Percentiles rank a stretch among this genome's conserved stretches.
phyloP scores from a whole-genome alignment of 2,113 vertebrate genomes.

The Sceloporus undulatus region DNA sequence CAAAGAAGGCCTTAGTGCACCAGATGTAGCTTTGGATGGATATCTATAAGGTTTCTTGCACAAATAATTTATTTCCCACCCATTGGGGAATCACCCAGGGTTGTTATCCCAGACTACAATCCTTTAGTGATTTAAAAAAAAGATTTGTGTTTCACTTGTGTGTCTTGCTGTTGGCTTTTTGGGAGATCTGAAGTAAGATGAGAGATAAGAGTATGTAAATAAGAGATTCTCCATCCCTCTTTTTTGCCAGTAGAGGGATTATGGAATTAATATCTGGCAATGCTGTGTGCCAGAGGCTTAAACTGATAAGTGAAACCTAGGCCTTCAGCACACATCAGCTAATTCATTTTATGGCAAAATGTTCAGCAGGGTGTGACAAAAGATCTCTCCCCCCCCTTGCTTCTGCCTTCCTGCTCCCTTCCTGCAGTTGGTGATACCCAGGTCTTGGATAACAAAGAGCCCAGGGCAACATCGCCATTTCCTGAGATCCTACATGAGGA shows the following conservation, averaged over 20 bases:
- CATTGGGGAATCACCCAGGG: background rate
- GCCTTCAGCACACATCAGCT: background rate
- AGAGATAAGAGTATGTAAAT: background rate
- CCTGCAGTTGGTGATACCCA: background rate
- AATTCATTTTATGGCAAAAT: background rate
- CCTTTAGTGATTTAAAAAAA: no score
- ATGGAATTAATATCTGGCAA: background rate
- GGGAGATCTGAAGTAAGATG: background rate
- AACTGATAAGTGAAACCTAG: background rate
- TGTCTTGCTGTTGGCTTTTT: background rate
- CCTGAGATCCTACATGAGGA: no score
- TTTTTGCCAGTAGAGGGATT: background rate
- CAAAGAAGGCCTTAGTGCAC: no score
- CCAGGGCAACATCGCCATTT: no score
- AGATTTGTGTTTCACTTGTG: background rate
- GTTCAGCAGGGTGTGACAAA: constrained; percentile 1
- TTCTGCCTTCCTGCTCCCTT: background rate
- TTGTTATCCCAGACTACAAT: background rate
- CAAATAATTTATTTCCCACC: no score
- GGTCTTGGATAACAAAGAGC: no score
- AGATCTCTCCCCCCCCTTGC: background rate
- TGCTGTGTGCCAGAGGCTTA: background rate
- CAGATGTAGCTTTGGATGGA: no score
- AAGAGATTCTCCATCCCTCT: background rate
- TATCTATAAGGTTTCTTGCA: no score